These are phyloP conservation scores for Drosophila paramelanica DNA, from an alignment of 2,888 invertebrate species.

Conservation along the genomic window DNA sequence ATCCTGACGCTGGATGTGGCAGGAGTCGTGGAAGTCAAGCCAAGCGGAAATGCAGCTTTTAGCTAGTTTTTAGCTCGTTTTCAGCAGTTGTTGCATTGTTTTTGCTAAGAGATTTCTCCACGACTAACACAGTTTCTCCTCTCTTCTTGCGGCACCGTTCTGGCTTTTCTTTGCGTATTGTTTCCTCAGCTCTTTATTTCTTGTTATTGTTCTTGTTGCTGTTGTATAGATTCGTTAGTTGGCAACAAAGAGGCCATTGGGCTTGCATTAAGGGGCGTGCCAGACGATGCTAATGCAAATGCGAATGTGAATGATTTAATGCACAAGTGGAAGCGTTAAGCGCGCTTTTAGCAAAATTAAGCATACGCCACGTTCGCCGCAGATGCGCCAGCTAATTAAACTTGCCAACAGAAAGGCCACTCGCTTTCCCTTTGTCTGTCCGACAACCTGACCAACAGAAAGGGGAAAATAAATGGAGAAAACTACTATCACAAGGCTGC, in stretches of 20 bases:
- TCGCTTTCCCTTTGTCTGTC: neutral
- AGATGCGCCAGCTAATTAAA: constrained; percentile 47
- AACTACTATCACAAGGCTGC: too few species aligned
- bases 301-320: constrained; percentile 68
- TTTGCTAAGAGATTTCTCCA: constrained; percentile 61
- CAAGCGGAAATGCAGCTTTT: constrained; percentile 79
- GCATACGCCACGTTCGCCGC: constrained; percentile 62
- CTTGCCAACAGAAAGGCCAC: constrained; percentile 21
- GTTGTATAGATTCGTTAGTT: constrained; percentile 69
- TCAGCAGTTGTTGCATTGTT: constrained; percentile 45
- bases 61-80: constrained; percentile 72
- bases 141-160: constrained; percentile 20
- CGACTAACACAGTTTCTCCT: constrained; percentile 73
- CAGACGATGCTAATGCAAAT: constrained; percentile 51
- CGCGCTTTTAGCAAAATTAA: constrained; percentile 74
- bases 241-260: constrained; percentile 57
- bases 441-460: too few species aligned
- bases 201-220: constrained; percentile 9
- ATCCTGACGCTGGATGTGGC: constrained; percentile 34
- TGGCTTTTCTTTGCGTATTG: constrained; percentile 18
- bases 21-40: constrained; percentile 68
- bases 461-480: too few species aligned
- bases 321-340: constrained; percentile 45
- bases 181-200: constrained; percentile 15
- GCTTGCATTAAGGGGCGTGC: constrained; percentile 22